These are phyloP conservation scores for Sturnus vulgaris DNA, from an alignment of 2,113 vertebrate genomes.

Conservation along the genomic window DNA sequence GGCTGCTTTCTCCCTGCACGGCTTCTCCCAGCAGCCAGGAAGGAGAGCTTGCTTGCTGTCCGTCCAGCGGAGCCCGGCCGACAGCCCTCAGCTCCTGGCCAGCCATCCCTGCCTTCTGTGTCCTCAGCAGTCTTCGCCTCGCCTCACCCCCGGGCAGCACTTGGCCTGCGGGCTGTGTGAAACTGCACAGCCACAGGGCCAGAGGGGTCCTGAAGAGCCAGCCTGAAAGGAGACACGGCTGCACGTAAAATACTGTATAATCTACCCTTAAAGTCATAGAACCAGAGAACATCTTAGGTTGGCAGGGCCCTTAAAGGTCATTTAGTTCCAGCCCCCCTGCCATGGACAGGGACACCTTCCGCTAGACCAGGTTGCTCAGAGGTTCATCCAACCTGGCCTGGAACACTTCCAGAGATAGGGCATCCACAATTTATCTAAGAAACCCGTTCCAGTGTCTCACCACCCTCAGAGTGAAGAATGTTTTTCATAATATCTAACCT, in stretches of 20 bases:
- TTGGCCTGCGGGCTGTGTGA: not conserved
- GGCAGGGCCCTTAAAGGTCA: not conserved
- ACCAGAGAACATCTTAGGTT: not conserved
- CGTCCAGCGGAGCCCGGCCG: not conserved
- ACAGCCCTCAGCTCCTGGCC: not conserved
- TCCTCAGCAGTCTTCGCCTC: not conserved
- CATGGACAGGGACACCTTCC: not conserved
- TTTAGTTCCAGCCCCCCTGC: too few species aligned
- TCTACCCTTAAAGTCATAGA: not conserved
- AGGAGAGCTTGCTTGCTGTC: not conserved
- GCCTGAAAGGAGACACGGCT: not conserved
- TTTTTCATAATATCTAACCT: not conserved
- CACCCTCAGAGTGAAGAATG: not conserved
- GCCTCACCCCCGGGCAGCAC: rapidly evolving
- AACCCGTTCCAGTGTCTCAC: not conserved
- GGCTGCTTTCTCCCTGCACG: too few species aligned
- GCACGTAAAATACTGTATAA: rapidly evolving
- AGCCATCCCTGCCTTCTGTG: not conserved
- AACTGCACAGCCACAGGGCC: not conserved
- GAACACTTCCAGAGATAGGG: not conserved
- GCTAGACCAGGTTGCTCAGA: not conserved
- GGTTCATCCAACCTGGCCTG: not conserved
- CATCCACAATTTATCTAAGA: not conserved
- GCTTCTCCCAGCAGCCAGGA: not conserved
- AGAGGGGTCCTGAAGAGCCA: not conserved